Evolutionary conservation across 1,140 invertebrate genomes (phyloP).

Genomic region (Steinernema feltiae): DNA sequence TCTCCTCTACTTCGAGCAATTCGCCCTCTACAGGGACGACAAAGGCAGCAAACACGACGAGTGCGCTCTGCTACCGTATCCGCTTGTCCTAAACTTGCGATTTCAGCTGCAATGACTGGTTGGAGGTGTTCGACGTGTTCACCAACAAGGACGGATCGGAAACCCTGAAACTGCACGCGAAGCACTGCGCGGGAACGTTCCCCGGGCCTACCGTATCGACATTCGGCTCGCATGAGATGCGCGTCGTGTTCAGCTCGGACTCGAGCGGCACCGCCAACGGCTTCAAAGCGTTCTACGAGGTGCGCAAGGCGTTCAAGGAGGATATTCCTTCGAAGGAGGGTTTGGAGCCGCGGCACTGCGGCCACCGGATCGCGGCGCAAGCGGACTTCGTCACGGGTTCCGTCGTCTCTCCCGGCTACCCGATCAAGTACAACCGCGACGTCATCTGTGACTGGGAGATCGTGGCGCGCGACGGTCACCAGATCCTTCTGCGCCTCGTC

Average conservation of each 20-base stretch:
- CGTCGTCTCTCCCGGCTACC: constrained; percentile 44
- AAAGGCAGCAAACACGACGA: background rate
- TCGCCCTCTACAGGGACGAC: constrained; percentile 49
- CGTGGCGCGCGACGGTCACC: constrained; percentile 39
- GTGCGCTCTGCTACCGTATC: background rate
- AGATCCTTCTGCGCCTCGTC: constrained; percentile 38
- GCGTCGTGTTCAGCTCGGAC: constrained; percentile 54
- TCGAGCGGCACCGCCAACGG: constrained; percentile 52
- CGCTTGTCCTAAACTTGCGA: background rate
- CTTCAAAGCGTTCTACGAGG: constrained; percentile 56
- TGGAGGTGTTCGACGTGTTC: constrained; percentile 55
- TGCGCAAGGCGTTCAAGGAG: constrained; percentile 45
- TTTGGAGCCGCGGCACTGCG: constrained; percentile 46
- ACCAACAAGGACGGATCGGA: constrained; percentile 41
- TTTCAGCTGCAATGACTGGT: constrained; percentile 49
- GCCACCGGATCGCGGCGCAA: constrained; percentile 38
- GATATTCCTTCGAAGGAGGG: constrained; percentile 42
- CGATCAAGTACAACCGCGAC: constrained; percentile 54
- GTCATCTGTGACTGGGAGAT: constrained; percentile 55
- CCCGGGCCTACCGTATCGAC: constrained; percentile 52
- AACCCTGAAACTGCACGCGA: constrained; percentile 43
- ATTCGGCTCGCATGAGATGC: constrained; percentile 52
- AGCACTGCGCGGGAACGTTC: constrained; percentile 47
- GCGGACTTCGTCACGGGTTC: constrained; percentile 36
- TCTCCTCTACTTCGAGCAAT: constrained; percentile 55